Percentiles rank a stretch among this genome's conserved stretches.
phyloP scores from a whole-genome alignment of 1,140 invertebrate genomes.

The Diachasmimorpha longicaudata region DNA sequence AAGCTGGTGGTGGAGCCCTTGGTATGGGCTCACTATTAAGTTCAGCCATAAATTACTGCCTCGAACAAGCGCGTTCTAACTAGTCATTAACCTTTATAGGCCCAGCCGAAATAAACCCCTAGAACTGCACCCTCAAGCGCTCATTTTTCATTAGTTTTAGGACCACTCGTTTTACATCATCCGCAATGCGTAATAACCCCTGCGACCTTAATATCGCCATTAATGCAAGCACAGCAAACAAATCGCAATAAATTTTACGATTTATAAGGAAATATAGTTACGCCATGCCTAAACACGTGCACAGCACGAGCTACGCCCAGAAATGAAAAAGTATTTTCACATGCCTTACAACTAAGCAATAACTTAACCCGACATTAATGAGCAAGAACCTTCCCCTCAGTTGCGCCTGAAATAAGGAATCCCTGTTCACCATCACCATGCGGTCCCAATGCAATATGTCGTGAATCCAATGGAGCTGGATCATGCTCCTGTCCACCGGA shows the following conservation, averaged over 20 bases:
- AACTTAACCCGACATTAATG: not conserved
- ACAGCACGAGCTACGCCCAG: not conserved
- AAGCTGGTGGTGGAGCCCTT: not conserved
- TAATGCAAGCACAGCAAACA: not conserved
- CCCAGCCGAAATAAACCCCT: not conserved
- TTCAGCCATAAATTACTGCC: not conserved
- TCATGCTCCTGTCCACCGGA: conserved; percentile 63
- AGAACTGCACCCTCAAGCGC: not conserved
- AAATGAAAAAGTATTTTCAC: conserved; percentile 3
- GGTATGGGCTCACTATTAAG: not conserved
- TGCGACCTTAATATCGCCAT: not conserved
- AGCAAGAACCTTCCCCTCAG: conserved; percentile 25
- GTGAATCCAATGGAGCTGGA: conserved; percentile 49
- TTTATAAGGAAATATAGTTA: not conserved
- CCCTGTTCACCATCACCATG: conserved; percentile 61
- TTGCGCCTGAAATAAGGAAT: conserved; percentile 30
- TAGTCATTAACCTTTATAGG: not conserved
- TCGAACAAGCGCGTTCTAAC: not conserved
- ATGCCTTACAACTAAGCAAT: not conserved
- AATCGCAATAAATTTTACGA: not conserved
- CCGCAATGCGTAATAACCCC: not conserved
- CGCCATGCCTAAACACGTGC: not conserved
- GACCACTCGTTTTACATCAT: not conserved
- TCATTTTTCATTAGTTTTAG: not conserved
- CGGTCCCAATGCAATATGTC: conserved; percentile 58